A percentile compares a stretch with the other conserved stretches of the same genome.
These are phyloP conservation scores for Blastobasis lacticolella DNA, from an alignment of 2,888 invertebrate genomes.

Conservation along the genomic window DNA sequence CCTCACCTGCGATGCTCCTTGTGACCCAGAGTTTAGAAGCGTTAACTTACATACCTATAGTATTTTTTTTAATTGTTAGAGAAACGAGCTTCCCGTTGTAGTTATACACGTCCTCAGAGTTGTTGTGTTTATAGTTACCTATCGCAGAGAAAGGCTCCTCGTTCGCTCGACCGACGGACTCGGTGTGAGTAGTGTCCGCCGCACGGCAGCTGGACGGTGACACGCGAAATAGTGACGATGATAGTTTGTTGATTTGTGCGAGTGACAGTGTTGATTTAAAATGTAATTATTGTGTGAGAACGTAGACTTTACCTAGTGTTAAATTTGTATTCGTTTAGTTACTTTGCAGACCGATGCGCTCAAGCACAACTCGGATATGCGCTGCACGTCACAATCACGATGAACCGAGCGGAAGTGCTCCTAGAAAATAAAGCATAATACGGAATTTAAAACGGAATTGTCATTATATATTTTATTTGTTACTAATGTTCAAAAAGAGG, in stretches of 20 bases:
- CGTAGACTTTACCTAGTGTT: constrained; percentile 36
- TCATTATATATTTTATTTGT: constrained; percentile 32
- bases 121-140: constrained; percentile 8
- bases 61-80: constrained; percentile 11
- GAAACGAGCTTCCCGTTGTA: constrained; percentile 35
- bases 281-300: constrained; percentile 35
- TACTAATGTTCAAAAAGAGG: constrained; percentile 40
- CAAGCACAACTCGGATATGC: constrained; percentile 26
- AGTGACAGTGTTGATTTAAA: constrained; percentile 30
- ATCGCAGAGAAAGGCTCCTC: constrained; percentile 22
- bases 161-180: constrained; percentile 31
- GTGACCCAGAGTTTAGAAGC: too few relatives aligned
- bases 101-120: constrained; percentile 8
- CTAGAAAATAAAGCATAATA: constrained; percentile 22
- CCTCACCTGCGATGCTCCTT: too few relatives aligned
- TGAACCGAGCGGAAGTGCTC: constrained; percentile 29
- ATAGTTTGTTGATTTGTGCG: constrained; percentile 24
- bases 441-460: constrained; percentile 35
- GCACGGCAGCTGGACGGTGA: constrained; percentile 9
- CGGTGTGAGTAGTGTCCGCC: constrained; percentile 13
- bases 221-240: constrained; percentile 15
- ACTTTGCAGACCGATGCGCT: constrained; percentile 27
- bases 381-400: constrained; percentile 22
- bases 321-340: constrained; percentile 31
- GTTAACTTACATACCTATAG: too few relatives aligned